These are phyloP conservation scores for Gonatopus flavifemur DNA, from an alignment of 1,140 invertebrate genomes.

Conservation along the genomic window DNA sequence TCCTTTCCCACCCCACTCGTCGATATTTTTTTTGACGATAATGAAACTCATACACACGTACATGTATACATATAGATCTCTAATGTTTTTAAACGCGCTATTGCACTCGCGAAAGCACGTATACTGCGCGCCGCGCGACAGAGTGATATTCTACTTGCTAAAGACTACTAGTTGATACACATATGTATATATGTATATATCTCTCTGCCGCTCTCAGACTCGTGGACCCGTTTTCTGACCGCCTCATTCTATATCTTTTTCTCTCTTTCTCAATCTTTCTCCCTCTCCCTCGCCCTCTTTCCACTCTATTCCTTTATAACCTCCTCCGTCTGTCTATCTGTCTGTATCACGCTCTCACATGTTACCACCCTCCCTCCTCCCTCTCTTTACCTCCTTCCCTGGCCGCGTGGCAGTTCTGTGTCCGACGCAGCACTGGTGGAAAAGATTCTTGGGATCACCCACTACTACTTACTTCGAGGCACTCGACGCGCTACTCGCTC, in stretches of 20 bases:
- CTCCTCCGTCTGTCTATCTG: conserved; percentile 4
- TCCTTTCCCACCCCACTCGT: too few species aligned
- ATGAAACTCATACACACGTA: too few species aligned
- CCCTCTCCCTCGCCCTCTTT: not conserved
- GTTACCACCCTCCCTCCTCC: not conserved
- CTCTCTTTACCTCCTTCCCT: conserved; percentile 13
- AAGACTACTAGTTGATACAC: conserved; percentile 38
- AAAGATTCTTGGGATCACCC: too few species aligned
- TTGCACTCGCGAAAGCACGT: conserved; percentile 28
- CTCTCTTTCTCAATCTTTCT: conserved; percentile 8
- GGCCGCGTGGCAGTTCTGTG: too few species aligned
- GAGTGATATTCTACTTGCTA: conserved; percentile 37
- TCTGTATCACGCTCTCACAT: conserved; percentile 1
- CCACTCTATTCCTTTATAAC: not conserved
- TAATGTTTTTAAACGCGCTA: too few species aligned
- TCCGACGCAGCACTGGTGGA: too few species aligned
- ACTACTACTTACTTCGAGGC: too few species aligned
- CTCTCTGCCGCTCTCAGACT: too few species aligned
- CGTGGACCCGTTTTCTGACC: conserved; percentile 34
- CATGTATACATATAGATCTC: too few species aligned
- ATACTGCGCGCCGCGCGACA: conserved; percentile 26
- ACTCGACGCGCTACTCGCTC: too few species aligned
- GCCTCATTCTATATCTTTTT: conserved; percentile 18
- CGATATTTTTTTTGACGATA: too few species aligned
- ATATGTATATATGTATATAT: too few species aligned